phyloP scores from a whole-genome alignment of 1,140 invertebrate species.

The Anastatus disparis region DNA sequence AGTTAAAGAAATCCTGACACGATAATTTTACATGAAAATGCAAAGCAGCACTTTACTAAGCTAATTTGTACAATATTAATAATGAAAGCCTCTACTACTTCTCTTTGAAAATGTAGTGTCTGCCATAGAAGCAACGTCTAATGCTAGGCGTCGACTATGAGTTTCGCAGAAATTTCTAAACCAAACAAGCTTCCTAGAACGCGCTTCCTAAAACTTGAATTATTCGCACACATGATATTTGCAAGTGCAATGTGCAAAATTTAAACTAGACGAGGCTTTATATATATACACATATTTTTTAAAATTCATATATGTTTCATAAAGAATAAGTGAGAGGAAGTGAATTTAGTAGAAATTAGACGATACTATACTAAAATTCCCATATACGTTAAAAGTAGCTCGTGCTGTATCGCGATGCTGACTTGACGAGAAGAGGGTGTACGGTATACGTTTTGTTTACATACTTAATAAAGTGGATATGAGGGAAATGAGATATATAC shows the following conservation, averaged over 20 bases:
- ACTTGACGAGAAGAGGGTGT: background rate
- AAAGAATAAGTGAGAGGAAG: too few species aligned
- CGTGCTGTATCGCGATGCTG: slow-evolving; percentile 2
- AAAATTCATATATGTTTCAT: too few species aligned
- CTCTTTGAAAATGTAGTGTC: background rate
- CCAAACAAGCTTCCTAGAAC: slow-evolving; percentile 1
- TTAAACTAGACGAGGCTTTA: too few species aligned
- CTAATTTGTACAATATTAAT: slow-evolving; percentile 13
- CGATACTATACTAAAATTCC: background rate
- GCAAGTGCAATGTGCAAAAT: background rate
- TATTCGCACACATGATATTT: slow-evolving; percentile 11
- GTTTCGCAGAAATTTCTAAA: background rate
- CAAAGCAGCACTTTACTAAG: background rate
- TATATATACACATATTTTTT: too few species aligned
- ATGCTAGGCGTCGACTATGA: background rate
- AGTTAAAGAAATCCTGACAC: too few species aligned
- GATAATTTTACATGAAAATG: background rate
- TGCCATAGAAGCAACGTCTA: background rate
- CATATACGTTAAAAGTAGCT: background rate
- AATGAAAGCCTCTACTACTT: background rate
- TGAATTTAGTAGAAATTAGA: too few species aligned
- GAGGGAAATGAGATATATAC: background rate
- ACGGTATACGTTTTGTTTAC: too few species aligned
- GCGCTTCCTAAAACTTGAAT: background rate
- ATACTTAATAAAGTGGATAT: background rate